These are phyloP conservation scores for Hyles euphorbiae DNA, from an alignment of 1,140 invertebrate genomes.

Conservation along the genomic window DNA sequence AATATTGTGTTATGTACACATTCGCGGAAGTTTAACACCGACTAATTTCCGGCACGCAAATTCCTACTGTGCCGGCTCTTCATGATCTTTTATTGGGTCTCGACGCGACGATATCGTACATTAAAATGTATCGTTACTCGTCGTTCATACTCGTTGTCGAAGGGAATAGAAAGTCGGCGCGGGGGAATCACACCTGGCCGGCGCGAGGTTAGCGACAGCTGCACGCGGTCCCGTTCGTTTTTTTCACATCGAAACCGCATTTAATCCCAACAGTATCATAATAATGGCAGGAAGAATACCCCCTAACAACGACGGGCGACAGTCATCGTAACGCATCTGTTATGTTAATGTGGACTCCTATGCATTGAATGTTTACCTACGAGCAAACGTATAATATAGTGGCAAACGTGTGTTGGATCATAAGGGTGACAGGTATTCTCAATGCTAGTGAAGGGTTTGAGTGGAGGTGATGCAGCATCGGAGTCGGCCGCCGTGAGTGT, in stretches of 20 bases:
- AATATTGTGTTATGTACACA: conserved; percentile 18
- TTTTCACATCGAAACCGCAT: conserved; percentile 9
- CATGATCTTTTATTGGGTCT: background rate
- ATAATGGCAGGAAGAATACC: background rate
- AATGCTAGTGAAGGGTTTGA: no score
- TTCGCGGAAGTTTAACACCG: conserved; percentile 28
- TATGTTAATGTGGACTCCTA: background rate
- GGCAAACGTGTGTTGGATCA: no score
- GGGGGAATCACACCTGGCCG: conserved; percentile 24
- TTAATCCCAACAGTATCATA: conserved; percentile 1
- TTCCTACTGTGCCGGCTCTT: conserved; percentile 10
- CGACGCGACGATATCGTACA: background rate
- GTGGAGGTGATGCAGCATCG: background rate
- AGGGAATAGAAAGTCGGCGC: conserved; percentile 4
- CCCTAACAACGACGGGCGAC: background rate
- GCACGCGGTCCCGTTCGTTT: conserved; percentile 16
- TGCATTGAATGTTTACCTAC: no score
- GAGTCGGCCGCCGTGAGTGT: background rate
- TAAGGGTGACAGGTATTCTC: no score
- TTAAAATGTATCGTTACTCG: background rate
- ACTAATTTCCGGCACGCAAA: conserved; percentile 16
- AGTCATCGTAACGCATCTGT: conserved; percentile 4
- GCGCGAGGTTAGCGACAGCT: conserved; percentile 23
- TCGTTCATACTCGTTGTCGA: conserved; percentile 1
- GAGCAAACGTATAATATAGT: no score